These are phyloP conservation scores for Chloroclystis v-ata DNA, from an alignment of 2,888 invertebrate genomes.

Conservation along the genomic window DNA sequence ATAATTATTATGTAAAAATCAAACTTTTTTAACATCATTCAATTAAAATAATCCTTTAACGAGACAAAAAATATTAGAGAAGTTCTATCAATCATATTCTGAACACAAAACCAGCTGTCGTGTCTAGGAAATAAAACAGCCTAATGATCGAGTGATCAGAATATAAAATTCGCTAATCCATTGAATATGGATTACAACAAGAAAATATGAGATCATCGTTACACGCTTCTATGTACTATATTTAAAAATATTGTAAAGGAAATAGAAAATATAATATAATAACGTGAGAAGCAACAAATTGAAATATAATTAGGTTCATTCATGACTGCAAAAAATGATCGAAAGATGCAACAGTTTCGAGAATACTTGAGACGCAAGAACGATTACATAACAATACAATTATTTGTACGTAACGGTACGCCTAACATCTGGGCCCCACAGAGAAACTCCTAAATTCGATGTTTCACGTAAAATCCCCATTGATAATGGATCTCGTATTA, in stretches of 20 bases:
- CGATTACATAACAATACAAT: conserved; percentile 31
- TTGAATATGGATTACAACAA: conserved; percentile 23
- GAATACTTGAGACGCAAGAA: conserved; percentile 32
- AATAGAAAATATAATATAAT: conserved; percentile 22
- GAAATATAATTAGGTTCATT: conserved; percentile 35
- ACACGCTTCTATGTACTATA: not conserved
- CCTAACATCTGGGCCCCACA: conserved; percentile 64
- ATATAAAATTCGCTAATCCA: conserved; percentile 22
- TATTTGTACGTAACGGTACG: conserved; percentile 68
- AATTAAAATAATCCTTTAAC: not conserved
- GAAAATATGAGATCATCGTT: conserved; percentile 19
- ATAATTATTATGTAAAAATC: no score
- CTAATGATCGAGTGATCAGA: conserved; percentile 19
- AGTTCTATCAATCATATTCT: conserved; percentile 3
- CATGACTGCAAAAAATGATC: conserved; percentile 27
- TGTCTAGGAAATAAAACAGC: conserved; percentile 15
- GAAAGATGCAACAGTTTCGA: conserved; percentile 29
- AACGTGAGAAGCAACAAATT: conserved; percentile 35
- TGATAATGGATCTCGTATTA: conserved; percentile 67
- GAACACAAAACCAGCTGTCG: conserved; percentile 12
- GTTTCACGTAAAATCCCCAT: conserved; percentile 46
- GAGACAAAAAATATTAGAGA: not conserved
- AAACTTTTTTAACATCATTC: no score
- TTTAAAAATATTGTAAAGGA: conserved; percentile 18
- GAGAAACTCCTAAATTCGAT: conserved; percentile 30